Evolutionary conservation across 2,113 vertebrate genomes (phyloP).

Genomic region (Phylloscopus trochilus): DNA sequence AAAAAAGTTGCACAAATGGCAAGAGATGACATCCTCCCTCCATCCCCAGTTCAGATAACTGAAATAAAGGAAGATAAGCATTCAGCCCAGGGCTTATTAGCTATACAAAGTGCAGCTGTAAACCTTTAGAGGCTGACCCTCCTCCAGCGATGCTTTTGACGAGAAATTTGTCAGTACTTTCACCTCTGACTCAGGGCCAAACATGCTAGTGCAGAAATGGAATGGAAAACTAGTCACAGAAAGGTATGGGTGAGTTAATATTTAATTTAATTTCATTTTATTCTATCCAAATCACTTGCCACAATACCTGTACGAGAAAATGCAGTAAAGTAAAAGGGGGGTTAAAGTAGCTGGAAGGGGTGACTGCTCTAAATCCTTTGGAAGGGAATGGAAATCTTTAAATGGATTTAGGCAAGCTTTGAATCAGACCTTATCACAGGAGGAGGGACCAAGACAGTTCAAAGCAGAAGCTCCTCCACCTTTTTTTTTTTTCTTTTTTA

Average conservation of each 20-base stretch:
- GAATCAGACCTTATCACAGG: neutral
- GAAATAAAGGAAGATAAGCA: conserved; percentile 43
- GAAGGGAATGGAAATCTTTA: conserved; percentile 3
- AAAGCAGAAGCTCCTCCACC: neutral
- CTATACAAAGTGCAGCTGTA: neutral
- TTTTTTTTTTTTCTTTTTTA: neutral
- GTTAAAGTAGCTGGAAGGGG: neutral
- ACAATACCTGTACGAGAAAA: neutral
- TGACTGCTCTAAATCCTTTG: neutral
- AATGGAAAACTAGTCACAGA: neutral
- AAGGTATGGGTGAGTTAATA: neutral
- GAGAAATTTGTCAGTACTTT: conserved; percentile 3
- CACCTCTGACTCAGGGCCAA: conserved; percentile 17
- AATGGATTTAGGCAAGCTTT: neutral
- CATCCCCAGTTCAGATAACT: conserved; percentile 11
- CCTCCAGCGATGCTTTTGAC: neutral
- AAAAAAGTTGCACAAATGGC: conserved; percentile 38
- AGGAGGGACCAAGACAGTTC: neutral
- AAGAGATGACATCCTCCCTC: conserved; percentile 31
- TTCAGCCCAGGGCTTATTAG: conserved; percentile 32
- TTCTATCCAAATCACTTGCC: neutral
- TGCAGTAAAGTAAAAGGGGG: neutral
- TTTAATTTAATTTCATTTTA: neutral
- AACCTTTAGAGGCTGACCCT: conserved; percentile 10
- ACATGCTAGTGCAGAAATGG: neutral